phyloP scores from a whole-genome alignment of 2,888 invertebrate genomes.

The Ochropleura leucogaster region DNA sequence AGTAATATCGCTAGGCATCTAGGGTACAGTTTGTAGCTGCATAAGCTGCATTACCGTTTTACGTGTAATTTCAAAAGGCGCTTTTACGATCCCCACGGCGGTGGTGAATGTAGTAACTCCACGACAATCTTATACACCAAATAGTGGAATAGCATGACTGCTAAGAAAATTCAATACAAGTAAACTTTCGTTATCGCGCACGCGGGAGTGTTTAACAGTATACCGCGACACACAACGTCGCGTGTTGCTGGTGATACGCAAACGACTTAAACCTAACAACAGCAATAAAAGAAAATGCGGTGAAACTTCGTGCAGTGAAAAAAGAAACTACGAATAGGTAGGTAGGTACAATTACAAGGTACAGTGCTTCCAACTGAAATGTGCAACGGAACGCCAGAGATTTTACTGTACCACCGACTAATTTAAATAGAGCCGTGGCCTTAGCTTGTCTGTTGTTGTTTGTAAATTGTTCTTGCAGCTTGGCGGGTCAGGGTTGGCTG shows the following conservation, averaged over 20 bases:
- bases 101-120: slow-evolving; percentile 31
- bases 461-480: slow-evolving; percentile 61
- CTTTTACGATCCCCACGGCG: slow-evolving; percentile 22
- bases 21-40: slow-evolving; percentile 8
- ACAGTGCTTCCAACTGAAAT: slow-evolving; percentile 71
- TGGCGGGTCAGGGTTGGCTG: slow-evolving; percentile 48
- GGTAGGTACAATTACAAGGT: slow-evolving; percentile 54
- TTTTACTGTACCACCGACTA: slow-evolving; percentile 67
- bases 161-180: slow-evolving; percentile 46
- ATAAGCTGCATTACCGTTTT: neutral
- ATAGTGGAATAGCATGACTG: slow-evolving; percentile 39
- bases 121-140: slow-evolving; percentile 38
- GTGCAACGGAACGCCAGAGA: slow-evolving; percentile 71
- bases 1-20: neutral
- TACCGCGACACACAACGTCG: slow-evolving; percentile 48
- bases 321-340: slow-evolving; percentile 57
- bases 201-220: slow-evolving; percentile 49
- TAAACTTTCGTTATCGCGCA: slow-evolving; percentile 49
- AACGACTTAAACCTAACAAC: slow-evolving; percentile 40
- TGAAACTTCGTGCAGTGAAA: slow-evolving; percentile 45
- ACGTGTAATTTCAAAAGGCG: neutral
- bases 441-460: slow-evolving; percentile 67
- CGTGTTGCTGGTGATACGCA: slow-evolving; percentile 53
- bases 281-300: slow-evolving; percentile 52
- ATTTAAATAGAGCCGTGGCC: slow-evolving; percentile 71